Percentiles rank a stretch among this genome's conserved stretches.
Conservation (phyloP, 2,888 invertebrate genomes). For the Micoletzkya japonica region DNA sequence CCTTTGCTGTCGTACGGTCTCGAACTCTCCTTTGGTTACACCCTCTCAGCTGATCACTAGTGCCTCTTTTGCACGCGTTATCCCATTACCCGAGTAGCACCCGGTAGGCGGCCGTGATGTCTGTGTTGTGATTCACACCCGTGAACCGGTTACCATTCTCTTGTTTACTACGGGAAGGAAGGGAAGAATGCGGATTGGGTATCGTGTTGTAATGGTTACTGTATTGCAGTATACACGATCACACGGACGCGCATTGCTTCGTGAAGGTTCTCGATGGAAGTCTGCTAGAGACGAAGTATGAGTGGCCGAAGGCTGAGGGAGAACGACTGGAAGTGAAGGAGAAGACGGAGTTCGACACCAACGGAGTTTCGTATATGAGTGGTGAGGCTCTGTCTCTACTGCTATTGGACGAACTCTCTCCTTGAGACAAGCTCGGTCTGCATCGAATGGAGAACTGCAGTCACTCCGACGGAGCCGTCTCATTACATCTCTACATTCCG, state of each 20-base stretch:
- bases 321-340: conserved; percentile 73
- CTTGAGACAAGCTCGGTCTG: conserved; percentile 84
- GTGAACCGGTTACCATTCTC: too few species aligned
- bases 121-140: too few species aligned
- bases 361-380: conserved; percentile 91
- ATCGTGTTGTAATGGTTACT: too few species aligned
- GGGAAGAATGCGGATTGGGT: too few species aligned
- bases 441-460: conserved; percentile 94
- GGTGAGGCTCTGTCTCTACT: conserved; percentile 70
- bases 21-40: too few species aligned
- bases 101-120: too few species aligned
- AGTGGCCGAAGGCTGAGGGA: conserved; percentile 74
- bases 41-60: too few species aligned
- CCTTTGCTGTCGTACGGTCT: too few species aligned
- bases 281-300: conserved; percentile 80
- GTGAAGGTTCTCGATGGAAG: conserved; percentile 85
- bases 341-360: conserved; percentile 73
- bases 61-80: too few species aligned
- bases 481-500: conserved; percentile 91
- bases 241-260: conserved; percentile 92
- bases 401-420: neutral
- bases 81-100: too few species aligned
- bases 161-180: too few species aligned
- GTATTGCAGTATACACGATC: conserved; percentile 86
- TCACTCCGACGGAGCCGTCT: conserved; percentile 83